Conservation (phyloP, 2,888 invertebrate genomes). For the Erebia ligea region DNA sequence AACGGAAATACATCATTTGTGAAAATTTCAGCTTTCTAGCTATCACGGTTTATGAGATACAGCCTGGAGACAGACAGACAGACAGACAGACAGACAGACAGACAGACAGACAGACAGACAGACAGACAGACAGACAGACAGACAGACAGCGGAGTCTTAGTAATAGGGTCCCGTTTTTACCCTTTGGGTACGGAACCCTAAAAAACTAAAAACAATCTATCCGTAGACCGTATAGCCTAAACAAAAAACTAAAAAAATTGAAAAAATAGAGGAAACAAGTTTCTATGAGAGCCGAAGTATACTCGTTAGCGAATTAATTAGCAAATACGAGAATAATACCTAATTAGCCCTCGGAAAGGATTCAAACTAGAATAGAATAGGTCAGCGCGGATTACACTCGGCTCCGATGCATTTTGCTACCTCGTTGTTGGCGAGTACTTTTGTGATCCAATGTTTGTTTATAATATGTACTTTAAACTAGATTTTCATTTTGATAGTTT, state of each 20-base stretch:
- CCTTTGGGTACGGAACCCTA: too few relatives aligned
- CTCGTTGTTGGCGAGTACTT: background rate
- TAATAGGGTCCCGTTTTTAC: too few relatives aligned
- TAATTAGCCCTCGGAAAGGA: slow-evolving; percentile 12
- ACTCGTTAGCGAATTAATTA: slow-evolving; percentile 38
- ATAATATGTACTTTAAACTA: background rate
- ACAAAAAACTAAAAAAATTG: slow-evolving; percentile 26
- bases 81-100: too few relatives aligned
- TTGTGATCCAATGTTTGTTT: background rate
- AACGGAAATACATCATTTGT: too few relatives aligned
- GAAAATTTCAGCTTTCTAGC: too few relatives aligned
- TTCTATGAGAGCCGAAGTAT: background rate
- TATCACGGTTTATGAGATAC: too few relatives aligned
- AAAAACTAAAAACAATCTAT: too few relatives aligned
- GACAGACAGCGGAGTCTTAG: too few relatives aligned
- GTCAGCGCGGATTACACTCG: background rate
- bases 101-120: too few relatives aligned
- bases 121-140: too few relatives aligned
- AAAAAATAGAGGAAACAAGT: background rate
- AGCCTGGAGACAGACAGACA: too few relatives aligned
- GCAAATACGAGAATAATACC: slow-evolving; percentile 20
- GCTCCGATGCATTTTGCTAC: background rate
- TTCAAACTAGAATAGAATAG: slow-evolving; percentile 1
- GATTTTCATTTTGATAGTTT: too few relatives aligned
- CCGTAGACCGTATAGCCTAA: background rate